These are phyloP conservation scores for Drosophila fungiperda DNA, from an alignment of 2,888 invertebrate genomes.

Conservation along the genomic window DNA sequence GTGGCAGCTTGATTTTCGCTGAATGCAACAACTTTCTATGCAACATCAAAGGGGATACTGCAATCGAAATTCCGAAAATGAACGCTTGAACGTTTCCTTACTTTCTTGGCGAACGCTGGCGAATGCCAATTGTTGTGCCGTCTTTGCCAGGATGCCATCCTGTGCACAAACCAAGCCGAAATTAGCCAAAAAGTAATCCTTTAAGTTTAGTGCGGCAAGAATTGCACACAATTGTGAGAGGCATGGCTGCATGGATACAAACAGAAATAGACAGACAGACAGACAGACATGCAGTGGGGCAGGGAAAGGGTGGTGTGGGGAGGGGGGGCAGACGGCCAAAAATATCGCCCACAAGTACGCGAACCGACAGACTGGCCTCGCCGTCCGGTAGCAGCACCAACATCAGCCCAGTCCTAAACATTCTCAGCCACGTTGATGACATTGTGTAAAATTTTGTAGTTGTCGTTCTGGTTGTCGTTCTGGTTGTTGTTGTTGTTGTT, in stretches of 20 bases:
- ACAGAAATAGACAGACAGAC: background rate
- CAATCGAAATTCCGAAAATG: slow-evolving; percentile 32
- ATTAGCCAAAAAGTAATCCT: slow-evolving; percentile 78
- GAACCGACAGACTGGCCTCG: slow-evolving; percentile 18
- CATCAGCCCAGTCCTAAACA: slow-evolving; percentile 33
- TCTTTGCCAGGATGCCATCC: slow-evolving; percentile 9
- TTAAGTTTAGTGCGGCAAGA: slow-evolving; percentile 72
- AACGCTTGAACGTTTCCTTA: slow-evolving; percentile 32
- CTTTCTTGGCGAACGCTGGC: slow-evolving; percentile 20
- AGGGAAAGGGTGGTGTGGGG: background rate
- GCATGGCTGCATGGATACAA: slow-evolving; percentile 19
- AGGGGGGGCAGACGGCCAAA: slow-evolving; percentile 1
- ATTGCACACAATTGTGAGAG: slow-evolving; percentile 71
- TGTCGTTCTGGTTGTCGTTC: slow-evolving; percentile 44
- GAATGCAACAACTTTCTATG: slow-evolving; percentile 19
- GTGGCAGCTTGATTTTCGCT: slow-evolving; percentile 15
- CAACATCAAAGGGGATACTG: slow-evolving; percentile 29
- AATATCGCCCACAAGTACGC: slow-evolving; percentile 23
- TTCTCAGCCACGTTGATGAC: slow-evolving; percentile 74
- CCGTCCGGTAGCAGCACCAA: slow-evolving; percentile 15
- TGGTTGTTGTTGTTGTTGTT: background rate
- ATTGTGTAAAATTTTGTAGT: slow-evolving; percentile 76
- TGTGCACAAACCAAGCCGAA: slow-evolving; percentile 50
- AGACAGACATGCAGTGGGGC: background rate
- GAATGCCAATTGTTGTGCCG: slow-evolving; percentile 44